Evolutionary conservation across 2,797 vertebrate genomes (phyloP), one percentile per base, ranked within the genome.

Genomic region (Chaunax sp.): DNA sequence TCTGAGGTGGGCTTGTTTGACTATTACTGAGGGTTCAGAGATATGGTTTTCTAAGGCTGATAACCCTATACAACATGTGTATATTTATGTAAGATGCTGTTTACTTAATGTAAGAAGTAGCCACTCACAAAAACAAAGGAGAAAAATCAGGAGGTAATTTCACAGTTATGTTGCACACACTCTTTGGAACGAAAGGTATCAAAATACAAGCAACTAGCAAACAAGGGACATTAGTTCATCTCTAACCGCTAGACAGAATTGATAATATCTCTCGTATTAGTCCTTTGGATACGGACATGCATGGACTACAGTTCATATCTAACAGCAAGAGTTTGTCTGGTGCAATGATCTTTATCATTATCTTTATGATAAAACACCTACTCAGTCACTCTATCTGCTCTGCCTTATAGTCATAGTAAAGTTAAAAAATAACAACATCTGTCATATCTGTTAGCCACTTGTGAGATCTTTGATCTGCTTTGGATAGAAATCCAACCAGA

Each of bases 391-490:
- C 57, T 64, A 56, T 54, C 80, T 62, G 45, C 58, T 62, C 60
- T 78, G 53, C 69, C 63, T 47, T 45, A 37, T 33, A 33, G 40
- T 64, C 23, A 75, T 77, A 75, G 57, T 35, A 78, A 61, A 41
- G 10, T 82, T 60, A 64, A 79, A 71, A 77, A 84, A 80, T 64
- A 82, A 69, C 45, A 82, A 67, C 46, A 77, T 70, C 60, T 53
- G 22, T 81, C 63, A 75, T 64, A 70, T 60, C 45, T 60, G 40
- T 19, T 33, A 61, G 66, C 69, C 40, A n/a, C 23, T 26, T 44
- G 62, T 66, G 68, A 67, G 61, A 64, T 64, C 59, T 78, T 56
- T 72, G 55, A 81, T 73, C 47, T 61, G 64, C 12, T 15, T 19
- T 67, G 30, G 55, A 69, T 40, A 73, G 60, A 77, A 82, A 72